Evolutionary conservation across 2,113 vertebrate genomes (phyloP), one percentile per base, ranked within the genome.

Genomic region (Rhynchomys soricoides): DNA sequence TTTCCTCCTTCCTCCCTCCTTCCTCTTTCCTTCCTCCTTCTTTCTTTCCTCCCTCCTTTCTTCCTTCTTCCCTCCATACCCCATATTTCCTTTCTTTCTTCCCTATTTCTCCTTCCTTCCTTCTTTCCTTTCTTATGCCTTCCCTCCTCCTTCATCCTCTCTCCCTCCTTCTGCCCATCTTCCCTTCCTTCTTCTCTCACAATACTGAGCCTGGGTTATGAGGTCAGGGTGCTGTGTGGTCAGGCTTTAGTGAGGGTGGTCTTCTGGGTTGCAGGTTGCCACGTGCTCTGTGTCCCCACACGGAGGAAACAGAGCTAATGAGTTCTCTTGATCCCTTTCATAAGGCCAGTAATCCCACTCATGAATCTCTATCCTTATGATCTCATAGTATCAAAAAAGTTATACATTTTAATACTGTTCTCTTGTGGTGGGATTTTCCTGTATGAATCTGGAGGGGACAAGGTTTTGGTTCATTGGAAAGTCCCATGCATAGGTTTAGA

Each of bases 1-100:
- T 13, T 15, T 1, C 16, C 31, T 34, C 5, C 10, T 13, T 11
- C 15, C 9, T 11, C 8, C 16, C 2, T 2, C 37, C 5, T 37
- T 5, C 16, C 5, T 7, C 37, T 7, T 1, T 22, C 37, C 7
- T 40, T 4, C 21, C 11, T 3, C 19, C 21, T 43, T 9, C 1
- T 24, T 26, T 24, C 40, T 24, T 26, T 15, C 74, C 7, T 43
- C 1, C 37, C 19, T 24, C 1, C 21, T 5, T 3, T 2, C 15
- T 9, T 17, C 4, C 4, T 40, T 7, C 45, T 5, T 31, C 11
- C 73, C 17, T 31, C 74, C 45, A 9, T 78, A 7, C 15, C 5
- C 15, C 12, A 1, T 81, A 50, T 55, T 37, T 81, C 78, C 34
- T 16, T 43, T 16, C n/a, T 55, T 22, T 82, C 55, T 52, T 55